Conservation (phyloP, 2,113 vertebrate genomes). For the Callipepla squamata region DNA sequence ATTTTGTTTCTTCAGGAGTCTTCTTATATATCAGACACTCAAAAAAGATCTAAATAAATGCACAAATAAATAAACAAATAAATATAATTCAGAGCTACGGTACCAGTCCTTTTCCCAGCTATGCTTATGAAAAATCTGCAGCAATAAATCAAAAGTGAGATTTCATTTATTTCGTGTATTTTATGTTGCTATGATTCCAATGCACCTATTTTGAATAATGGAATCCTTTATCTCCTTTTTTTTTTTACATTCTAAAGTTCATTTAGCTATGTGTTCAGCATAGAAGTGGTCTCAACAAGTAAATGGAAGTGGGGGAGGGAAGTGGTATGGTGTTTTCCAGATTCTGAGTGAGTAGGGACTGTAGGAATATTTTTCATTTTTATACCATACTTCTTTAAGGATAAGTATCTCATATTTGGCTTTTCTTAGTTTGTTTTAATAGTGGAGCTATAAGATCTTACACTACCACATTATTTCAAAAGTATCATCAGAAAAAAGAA, state of each 20-base stretch:
- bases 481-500: neutral
- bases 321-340: neutral
- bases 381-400: neutral
- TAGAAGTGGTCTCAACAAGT: neutral
- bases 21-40: neutral
- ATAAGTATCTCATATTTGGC: neutral
- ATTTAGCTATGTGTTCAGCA: neutral
- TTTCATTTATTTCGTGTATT: neutral
- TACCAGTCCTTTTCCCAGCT: neutral
- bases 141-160: neutral
- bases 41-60: neutral
- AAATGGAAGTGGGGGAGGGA: neutral
- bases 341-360: neutral
- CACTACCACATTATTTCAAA: neutral
- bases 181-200: neutral
- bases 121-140: neutral
- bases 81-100: rapidly evolving
- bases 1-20: neutral
- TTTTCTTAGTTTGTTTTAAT: neutral
- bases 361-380: neutral
- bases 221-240: neutral
- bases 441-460: neutral
- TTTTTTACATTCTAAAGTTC: neutral
- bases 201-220: neutral
- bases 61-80: neutral